A percentile compares a stretch with the other conserved stretches of the same genome.
phyloP scores from a whole-genome alignment of 2,797 vertebrate genomes.

The Periparus ater region DNA sequence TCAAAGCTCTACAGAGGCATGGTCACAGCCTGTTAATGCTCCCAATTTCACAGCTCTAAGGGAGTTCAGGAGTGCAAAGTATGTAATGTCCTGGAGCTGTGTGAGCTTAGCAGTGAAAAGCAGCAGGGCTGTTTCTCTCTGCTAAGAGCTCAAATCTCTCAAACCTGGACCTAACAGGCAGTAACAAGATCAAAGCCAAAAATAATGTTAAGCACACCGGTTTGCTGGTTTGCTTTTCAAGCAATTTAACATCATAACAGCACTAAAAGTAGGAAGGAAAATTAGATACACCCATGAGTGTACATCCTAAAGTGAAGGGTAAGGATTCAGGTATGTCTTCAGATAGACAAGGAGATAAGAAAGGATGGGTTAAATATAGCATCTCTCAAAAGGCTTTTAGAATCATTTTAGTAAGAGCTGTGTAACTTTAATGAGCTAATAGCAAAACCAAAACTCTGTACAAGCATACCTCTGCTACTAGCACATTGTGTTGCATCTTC shows the following conservation, averaged over 20 bases:
- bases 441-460: background rate
- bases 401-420: background rate
- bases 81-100: background rate
- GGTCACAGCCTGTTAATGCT: background rate
- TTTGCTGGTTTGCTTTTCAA: background rate
- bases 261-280: background rate
- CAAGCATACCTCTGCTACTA: slow-evolving; percentile 91
- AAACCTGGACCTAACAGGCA: background rate
- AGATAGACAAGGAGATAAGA: background rate
- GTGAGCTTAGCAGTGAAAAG: background rate
- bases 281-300: background rate
- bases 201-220: background rate
- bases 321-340: background rate
- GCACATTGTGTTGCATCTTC: slow-evolving; percentile 99
- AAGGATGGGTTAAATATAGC: background rate
- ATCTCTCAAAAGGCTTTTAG: background rate
- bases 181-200: background rate
- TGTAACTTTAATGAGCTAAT: background rate
- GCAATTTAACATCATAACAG: background rate
- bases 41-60: background rate
- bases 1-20: background rate
- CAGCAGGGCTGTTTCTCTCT: background rate
- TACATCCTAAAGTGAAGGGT: background rate
- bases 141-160: background rate
- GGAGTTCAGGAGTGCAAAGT: background rate